A percentile compares a stretch with the other conserved stretches of the same genome.
phyloP scores from a whole-genome alignment of 2,888 invertebrate genomes.

The Eristalis pertinax region DNA sequence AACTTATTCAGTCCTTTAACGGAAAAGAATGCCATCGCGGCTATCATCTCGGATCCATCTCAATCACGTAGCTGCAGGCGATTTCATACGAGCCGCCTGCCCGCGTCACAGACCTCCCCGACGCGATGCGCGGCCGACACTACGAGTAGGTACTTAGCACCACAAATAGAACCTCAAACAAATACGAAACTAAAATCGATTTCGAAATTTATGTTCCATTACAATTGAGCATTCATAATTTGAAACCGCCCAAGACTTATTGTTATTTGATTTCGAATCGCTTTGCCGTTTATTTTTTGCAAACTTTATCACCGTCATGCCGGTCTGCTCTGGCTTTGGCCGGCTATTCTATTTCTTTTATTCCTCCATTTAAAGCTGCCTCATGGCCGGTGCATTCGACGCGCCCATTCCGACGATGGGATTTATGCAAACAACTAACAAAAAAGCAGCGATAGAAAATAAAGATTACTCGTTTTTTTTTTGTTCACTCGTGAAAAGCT shows the following conservation, averaged over 20 bases:
- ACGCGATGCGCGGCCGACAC: background rate
- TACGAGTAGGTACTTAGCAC: background rate
- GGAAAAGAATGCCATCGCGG: background rate
- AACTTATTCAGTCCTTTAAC: constrained; percentile 8
- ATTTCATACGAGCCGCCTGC: background rate
- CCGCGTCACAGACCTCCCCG: background rate
- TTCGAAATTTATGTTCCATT: constrained; percentile 24
- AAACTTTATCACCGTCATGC: constrained; percentile 42
- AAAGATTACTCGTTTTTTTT: constrained; percentile 31
- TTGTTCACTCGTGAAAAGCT: background rate
- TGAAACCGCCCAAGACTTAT: constrained; percentile 43
- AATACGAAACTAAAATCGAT: constrained; percentile 34
- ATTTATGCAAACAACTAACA: constrained; percentile 42
- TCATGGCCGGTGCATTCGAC: constrained; percentile 46
- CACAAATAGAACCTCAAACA: background rate
- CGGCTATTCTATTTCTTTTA: background rate
- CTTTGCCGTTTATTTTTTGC: constrained; percentile 33
- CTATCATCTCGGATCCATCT: constrained; percentile 26
- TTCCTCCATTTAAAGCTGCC: constrained; percentile 36
- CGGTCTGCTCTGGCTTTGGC: background rate
- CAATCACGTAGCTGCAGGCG: background rate
- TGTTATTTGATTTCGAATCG: constrained; percentile 56
- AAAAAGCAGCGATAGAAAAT: constrained; percentile 26
- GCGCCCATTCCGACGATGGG: constrained; percentile 48
- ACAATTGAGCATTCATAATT: constrained; percentile 44